phyloP scores from a whole-genome alignment of 2,797 vertebrate species.

The Gephyroberyx darwinii region DNA sequence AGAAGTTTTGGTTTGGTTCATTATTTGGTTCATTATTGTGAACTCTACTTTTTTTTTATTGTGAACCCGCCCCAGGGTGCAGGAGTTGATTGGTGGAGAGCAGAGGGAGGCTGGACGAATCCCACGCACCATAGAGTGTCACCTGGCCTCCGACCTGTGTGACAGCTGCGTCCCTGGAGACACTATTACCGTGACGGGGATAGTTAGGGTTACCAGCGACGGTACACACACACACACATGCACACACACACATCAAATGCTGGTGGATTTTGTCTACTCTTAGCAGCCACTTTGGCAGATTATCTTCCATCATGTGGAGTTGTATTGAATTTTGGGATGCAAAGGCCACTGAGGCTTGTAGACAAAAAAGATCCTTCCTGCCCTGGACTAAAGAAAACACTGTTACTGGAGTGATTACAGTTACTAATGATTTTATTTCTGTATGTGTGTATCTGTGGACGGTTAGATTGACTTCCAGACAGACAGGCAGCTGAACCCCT shows the following conservation, averaged over 20 bases:
- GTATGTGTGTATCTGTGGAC: too few species aligned
- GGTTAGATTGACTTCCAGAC: too few species aligned
- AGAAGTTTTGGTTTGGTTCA: too few species aligned
- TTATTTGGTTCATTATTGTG: neutral
- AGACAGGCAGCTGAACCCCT: too few species aligned
- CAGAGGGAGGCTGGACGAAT: constrained; percentile 94
- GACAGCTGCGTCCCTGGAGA: constrained; percentile 97
- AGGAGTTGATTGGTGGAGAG: constrained; percentile 92
- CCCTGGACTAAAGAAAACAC: too few species aligned
- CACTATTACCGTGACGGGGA: constrained; percentile 89
- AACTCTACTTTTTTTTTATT: neutral
- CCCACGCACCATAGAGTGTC: constrained; percentile 95
- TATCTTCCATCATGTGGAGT: too few species aligned
- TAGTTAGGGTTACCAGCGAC: constrained; percentile 91
- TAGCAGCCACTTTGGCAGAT: too few species aligned
- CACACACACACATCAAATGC: neutral
- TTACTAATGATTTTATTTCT: too few species aligned
- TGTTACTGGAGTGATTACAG: too few species aligned
- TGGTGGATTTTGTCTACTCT: neutral
- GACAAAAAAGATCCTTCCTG: too few species aligned
- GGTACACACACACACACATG: constrained; percentile 72
- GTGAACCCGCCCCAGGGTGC: constrained; percentile 82
- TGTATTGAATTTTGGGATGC: too few species aligned
- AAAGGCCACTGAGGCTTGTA: too few species aligned
- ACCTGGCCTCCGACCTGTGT: constrained; percentile 93